Percentiles rank a stretch among this genome's conserved stretches.
Evolutionary conservation across 2,888 invertebrate genomes (phyloP).

Genomic region (Tromatobia lineatoria): DNA sequence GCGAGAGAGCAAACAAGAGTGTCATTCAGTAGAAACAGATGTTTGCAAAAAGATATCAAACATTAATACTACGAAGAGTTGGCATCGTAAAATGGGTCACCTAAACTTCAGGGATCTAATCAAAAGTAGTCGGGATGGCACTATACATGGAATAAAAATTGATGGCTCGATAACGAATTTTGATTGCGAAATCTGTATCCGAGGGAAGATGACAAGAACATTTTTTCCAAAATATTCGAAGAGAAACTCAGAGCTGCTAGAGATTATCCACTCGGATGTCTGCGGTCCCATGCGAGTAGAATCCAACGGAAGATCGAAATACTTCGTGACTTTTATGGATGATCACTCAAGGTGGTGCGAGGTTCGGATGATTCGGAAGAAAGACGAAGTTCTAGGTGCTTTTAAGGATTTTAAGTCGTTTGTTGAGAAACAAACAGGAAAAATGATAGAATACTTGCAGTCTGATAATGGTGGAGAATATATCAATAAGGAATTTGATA

Average conservation of each 20-base stretch:
- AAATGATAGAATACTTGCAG: conserved; percentile 68
- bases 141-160: conserved; percentile 41
- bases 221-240: conserved; percentile 54
- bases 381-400: conserved; percentile 65
- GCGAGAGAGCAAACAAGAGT: conserved; percentile 10
- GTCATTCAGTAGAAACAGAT: background rate
- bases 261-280: conserved; percentile 64
- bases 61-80: conserved; percentile 17
- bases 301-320: conserved; percentile 67
- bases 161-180: background rate
- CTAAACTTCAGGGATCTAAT: conserved; percentile 61
- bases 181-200: conserved; percentile 58
- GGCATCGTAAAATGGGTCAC: conserved; percentile 67
- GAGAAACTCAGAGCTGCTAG: conserved; percentile 27
- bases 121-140: conserved; percentile 42
- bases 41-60: background rate
- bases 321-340: conserved; percentile 74
- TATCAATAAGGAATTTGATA: conserved; percentile 68
- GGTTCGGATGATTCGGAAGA: conserved; percentile 68
- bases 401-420: conserved; percentile 70
- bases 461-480: conserved; percentile 72
- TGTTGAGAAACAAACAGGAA: conserved; percentile 69
- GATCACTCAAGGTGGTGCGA: conserved; percentile 71
- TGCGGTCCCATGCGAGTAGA: conserved; percentile 70
- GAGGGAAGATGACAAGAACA: conserved; percentile 51